A percentile compares a stretch with the other conserved stretches of the same genome.
Evolutionary conservation across 2,797 vertebrate species (phyloP).

Genomic region (Thalassophryne amazonica): DNA sequence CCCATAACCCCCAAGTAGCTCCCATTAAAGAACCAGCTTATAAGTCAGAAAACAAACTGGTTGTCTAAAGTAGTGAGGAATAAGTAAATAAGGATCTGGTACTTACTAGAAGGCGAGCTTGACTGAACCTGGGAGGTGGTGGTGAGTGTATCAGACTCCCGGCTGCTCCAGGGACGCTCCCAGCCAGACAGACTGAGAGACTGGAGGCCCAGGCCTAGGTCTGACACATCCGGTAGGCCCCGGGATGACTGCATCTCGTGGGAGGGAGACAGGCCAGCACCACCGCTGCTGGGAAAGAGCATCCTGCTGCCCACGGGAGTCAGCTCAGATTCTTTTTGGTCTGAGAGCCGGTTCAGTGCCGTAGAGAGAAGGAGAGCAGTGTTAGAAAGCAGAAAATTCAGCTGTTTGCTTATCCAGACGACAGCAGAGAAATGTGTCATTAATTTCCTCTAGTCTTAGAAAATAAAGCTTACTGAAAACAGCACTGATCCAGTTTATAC

Average conservation of each 20-base stretch:
- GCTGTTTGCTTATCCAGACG: too few species aligned
- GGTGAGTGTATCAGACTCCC: slow-evolving; percentile 81
- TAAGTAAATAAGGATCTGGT: not conserved
- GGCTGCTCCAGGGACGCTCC: slow-evolving; percentile 97
- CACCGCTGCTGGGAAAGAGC: slow-evolving; percentile 89
- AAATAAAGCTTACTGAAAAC: too few species aligned
- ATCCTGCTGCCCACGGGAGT: slow-evolving; percentile 90
- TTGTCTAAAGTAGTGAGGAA: not conserved
- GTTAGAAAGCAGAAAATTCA: slow-evolving; percentile 33
- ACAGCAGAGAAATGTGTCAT: too few species aligned
- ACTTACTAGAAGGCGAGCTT: slow-evolving; percentile 91
- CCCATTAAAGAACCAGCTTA: too few species aligned
- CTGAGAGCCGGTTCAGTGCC: slow-evolving; percentile 75
- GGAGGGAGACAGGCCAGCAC: slow-evolving; percentile 52
- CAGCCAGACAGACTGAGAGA: slow-evolving; percentile 92
- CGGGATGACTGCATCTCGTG: slow-evolving; percentile 87
- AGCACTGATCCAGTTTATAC: too few species aligned
- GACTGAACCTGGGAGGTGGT: slow-evolving; percentile 78
- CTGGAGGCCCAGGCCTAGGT: slow-evolving; percentile 97
- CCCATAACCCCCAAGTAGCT: too few species aligned
- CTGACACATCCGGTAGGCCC: slow-evolving; percentile 86
- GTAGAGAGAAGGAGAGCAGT: slow-evolving; percentile 16
- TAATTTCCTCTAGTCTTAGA: too few species aligned
- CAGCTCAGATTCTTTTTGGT: slow-evolving; percentile 87
- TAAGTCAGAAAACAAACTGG: too few species aligned